Conservation (phyloP, 2,888 invertebrate genomes). For the Chrysolina americana region DNA sequence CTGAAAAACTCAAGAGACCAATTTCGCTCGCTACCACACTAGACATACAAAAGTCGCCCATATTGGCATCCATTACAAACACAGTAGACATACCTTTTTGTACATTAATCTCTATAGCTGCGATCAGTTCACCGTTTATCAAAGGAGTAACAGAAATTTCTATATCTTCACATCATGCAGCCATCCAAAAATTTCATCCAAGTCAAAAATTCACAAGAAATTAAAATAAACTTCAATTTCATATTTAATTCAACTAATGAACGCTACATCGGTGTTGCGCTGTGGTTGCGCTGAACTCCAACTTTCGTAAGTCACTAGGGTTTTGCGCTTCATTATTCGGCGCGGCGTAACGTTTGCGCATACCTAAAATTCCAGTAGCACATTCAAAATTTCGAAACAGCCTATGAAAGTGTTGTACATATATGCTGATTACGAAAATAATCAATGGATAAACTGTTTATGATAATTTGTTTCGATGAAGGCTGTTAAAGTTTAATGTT, state of each 20-base stretch:
- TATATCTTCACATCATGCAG: conserved; percentile 35
- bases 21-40: conserved; percentile 64
- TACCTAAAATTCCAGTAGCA: not conserved
- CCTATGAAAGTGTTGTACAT: too few species aligned
- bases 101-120: conserved; percentile 20
- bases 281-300: not conserved
- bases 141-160: conserved; percentile 20
- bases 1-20: conserved; percentile 66
- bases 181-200: conserved; percentile 37
- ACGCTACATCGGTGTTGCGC: not conserved
- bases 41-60: conserved; percentile 68
- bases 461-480: too few species aligned
- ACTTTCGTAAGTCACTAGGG: not conserved
- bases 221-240: not conserved
- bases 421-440: too few species aligned
- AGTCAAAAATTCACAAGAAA: conserved; percentile 44
- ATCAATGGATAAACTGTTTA: too few species aligned
- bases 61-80: conserved; percentile 67
- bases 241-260: not conserved
- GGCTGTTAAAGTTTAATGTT: too few species aligned
- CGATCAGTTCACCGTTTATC: conserved; percentile 22
- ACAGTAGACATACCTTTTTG: conserved; percentile 63
- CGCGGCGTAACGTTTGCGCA: not conserved
- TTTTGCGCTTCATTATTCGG: not conserved
- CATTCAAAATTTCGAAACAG: too few species aligned